Base-by-base conservation (phyloP, 1,140 invertebrate species). In the Latrodectus geometricus region DNA sequence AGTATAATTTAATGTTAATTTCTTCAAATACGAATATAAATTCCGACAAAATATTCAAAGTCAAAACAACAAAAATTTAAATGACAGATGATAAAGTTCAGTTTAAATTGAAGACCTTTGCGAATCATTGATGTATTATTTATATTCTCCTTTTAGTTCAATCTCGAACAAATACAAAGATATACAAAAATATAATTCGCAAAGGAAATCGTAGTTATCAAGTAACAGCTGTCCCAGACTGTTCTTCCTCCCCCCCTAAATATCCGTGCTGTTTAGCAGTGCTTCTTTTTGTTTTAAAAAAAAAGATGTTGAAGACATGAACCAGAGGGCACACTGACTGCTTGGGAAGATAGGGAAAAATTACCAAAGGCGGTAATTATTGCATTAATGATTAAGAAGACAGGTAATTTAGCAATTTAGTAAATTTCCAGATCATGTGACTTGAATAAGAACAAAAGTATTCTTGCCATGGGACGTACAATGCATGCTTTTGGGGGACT, bases 341-440 rank as follows among this genome's bases (percentile, higher is more conserved):
- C 21, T 76, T 54, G 74, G 50, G 48, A 54, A 49, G 68, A 61
- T 56, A 69, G 82, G 65, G 17, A 54, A 35, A 84, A 48, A 84
- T 76, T 76, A 76, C 82, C 73, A 69, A 84, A 69, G 73, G 82
- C 74, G 72, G 73, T 50, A 84, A 84, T 84, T 84, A 84, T 84
- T 84, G 65, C 82, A 76, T 84, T 84, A 84, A 84, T 84, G 82
- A 84, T 76, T 76, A 84, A 84, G 73, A 84, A 84, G 82, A 23
- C 82, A n/a, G 56, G 82, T 76, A 84, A 84, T 84, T 84, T 84
- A 76, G 72, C 68, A 84, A 84, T 76, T 84, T 84, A 56, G 80
- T 83, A 56, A 83, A 74, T 35, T 83, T 83, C 65, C 20, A 17
- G 9, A 54, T 66, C 70, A 54, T 83, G 80, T 74, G 80, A 83